Conservation (phyloP, 1,140 invertebrate species). For the Ostrea denselamellosa region DNA sequence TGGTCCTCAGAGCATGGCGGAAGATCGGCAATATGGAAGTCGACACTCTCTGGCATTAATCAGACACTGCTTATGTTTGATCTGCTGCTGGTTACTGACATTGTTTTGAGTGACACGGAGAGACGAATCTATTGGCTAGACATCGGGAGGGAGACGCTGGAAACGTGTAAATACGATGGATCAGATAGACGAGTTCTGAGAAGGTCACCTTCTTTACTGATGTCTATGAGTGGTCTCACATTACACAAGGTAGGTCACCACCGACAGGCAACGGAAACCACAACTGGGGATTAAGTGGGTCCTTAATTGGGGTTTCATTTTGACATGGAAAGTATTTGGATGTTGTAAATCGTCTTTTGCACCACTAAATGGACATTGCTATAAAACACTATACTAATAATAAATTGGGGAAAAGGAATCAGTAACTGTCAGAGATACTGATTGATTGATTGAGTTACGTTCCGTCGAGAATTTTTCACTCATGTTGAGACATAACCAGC, state of each 20-base stretch:
- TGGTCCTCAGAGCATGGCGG: constrained; percentile 91
- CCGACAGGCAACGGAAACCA: not conserved
- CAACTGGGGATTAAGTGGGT: no score
- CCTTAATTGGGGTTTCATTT: no score
- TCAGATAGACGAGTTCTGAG: constrained; percentile 39
- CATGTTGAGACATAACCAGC: no score
- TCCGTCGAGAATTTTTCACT: no score
- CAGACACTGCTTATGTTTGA: constrained; percentile 17
- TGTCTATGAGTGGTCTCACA: constrained; percentile 38
- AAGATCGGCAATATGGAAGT: constrained; percentile 90
- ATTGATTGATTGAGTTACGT: no score
- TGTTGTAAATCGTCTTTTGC: no score
- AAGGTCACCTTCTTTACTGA: not conserved
- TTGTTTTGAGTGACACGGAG: not conserved
- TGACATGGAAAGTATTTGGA: no score
- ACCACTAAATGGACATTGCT: no score
- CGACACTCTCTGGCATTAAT: constrained; percentile 92
- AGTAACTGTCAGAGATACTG: no score
- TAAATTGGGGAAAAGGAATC: no score
- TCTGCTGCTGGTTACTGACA: constrained; percentile 29
- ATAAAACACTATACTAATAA: no score
- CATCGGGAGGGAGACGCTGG: constrained; percentile 32
- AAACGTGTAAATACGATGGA: constrained; percentile 38
- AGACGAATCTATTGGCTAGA: constrained; percentile 45
- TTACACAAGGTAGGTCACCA: constrained; percentile 12